Evolutionary conservation across 37 sponge, comb jelly and placozoan species (phyloP), one percentile per base, ranked within the genome.

Genomic region (Mnemiopsis leidyi): DNA sequence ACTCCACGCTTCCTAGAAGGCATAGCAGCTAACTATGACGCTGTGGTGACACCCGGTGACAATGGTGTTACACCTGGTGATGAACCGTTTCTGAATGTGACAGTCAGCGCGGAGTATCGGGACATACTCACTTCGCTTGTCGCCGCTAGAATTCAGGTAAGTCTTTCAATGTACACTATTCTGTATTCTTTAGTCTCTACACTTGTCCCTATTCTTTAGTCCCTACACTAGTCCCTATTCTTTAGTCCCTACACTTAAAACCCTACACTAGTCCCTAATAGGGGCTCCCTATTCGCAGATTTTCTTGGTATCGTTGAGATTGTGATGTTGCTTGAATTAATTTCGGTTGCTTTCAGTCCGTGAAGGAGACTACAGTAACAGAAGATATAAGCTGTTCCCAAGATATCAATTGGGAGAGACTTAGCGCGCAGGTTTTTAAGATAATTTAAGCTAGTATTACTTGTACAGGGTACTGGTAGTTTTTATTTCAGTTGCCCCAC

Each of bases 351-450:
- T 25, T 34, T 31, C 61, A 85, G 90, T 18, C 61, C 0, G 61
- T 39, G 0, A 3, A 85, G 39, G 90, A 85, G 16, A 40, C 24
- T 21, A 29, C 39, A 3, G 61, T n/a, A 39, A 85, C 48, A 0
- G 2, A 33, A 32, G 40, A 38, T 28, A 85, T 85, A 3, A 13
- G 9, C 0, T 85, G 90, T 39, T 13, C 40, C 0, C 23, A 35
- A n/a, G 90, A 85, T 37, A 21, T 85, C 24, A 85, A 85, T 28
- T 85, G 90, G 90, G 90, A 85, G 2, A 85, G 36, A 40, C 40
- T 85, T 18, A 36, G 38, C 82, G 3, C 2, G 1, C 82, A 79
- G 82, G 82, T 79, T 16, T 36, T 28, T 16, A 33, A 79, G 3
- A 7, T 71, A 25, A n/a, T 28, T 71, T 5, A 71, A 5, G 30